phyloP scores from a whole-genome alignment of 2,113 vertebrate genomes.

The Beaufortia kweichowensis region DNA sequence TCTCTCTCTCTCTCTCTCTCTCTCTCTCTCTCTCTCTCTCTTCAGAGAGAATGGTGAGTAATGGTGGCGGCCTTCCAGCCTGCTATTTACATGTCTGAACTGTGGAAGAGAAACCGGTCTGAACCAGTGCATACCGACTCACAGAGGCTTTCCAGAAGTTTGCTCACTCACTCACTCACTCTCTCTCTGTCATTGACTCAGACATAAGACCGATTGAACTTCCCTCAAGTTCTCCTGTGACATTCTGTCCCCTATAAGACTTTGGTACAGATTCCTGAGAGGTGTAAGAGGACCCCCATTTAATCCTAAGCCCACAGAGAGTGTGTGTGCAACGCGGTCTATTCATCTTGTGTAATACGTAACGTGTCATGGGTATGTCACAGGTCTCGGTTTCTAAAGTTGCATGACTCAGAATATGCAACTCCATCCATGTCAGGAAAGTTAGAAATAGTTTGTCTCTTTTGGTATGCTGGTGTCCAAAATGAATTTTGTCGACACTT shows the following conservation, averaged over 20 bases:
- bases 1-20: background rate
- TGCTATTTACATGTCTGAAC: slow-evolving; percentile 62
- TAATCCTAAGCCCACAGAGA: slow-evolving; percentile 3
- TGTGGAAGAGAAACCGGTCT: slow-evolving; percentile 70
- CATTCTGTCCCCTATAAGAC: slow-evolving; percentile 64
- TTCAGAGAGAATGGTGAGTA: slow-evolving; percentile 58
- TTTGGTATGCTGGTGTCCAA: background rate
- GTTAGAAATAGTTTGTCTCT: background rate
- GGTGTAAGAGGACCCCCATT: slow-evolving; percentile 60
- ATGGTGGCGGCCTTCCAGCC: slow-evolving; percentile 54
- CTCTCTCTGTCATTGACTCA: slow-evolving; percentile 61
- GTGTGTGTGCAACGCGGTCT: slow-evolving; percentile 25
- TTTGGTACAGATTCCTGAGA: slow-evolving; percentile 60
- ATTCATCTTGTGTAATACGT: slow-evolving; percentile 53
- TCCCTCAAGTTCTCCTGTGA: slow-evolving; percentile 57
- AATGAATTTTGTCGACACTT: background rate
- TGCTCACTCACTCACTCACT: slow-evolving; percentile 31
- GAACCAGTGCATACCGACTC: slow-evolving; percentile 69
- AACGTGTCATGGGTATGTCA: slow-evolving; percentile 24
- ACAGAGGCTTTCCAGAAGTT: slow-evolving; percentile 54
- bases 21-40: slow-evolving; percentile 15
- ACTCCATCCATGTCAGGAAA: background rate
- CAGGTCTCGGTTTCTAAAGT: slow-evolving; percentile 35
- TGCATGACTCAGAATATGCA: slow-evolving; percentile 37
- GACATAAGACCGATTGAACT: slow-evolving; percentile 55